A percentile compares a stretch with the other conserved stretches of the same genome.
These are phyloP conservation scores for Drosophila athabasca DNA, from an alignment of 1,140 invertebrate species.

Conservation along the genomic window DNA sequence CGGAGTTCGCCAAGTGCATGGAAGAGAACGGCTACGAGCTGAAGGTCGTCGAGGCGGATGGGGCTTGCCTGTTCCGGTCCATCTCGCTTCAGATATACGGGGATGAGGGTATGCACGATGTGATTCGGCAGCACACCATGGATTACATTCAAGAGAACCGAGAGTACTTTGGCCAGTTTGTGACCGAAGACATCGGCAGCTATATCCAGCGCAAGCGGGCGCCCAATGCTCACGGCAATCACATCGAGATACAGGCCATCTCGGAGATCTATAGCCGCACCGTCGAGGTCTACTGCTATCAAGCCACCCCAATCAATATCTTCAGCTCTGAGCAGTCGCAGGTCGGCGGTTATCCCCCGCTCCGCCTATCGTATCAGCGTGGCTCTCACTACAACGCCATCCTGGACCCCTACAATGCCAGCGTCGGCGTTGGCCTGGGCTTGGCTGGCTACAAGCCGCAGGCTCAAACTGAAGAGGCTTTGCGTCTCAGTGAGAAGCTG, in stretches of 20 bases:
- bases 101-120: conserved; percentile 95
- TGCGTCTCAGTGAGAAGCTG: conserved; percentile 92
- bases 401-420: conserved; percentile 93
- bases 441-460: conserved; percentile 93
- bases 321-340: conserved; percentile 91
- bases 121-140: conserved; percentile 94
- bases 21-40: conserved; percentile 90
- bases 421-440: conserved; percentile 90
- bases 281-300: conserved; percentile 97
- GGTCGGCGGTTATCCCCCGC: conserved; percentile 91
- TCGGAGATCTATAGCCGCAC: conserved; percentile 96
- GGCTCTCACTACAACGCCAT: conserved; percentile 96
- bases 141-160: conserved; percentile 95
- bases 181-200: conserved; percentile 95
- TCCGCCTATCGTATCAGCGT: conserved; percentile 95
- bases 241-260: conserved; percentile 97
- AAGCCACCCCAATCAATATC: conserved; percentile 94
- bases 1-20: conserved; percentile 89
- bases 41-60: conserved; percentile 96
- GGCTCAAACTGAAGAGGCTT: conserved; percentile 90
- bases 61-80: conserved; percentile 96
- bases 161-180: conserved; percentile 96
- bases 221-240: conserved; percentile 94
- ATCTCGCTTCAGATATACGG: conserved; percentile 97
- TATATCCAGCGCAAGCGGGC: conserved; percentile 92